Conservation (phyloP, 2,113 vertebrate genomes). For the Trochalopteron elliotii region DNA sequence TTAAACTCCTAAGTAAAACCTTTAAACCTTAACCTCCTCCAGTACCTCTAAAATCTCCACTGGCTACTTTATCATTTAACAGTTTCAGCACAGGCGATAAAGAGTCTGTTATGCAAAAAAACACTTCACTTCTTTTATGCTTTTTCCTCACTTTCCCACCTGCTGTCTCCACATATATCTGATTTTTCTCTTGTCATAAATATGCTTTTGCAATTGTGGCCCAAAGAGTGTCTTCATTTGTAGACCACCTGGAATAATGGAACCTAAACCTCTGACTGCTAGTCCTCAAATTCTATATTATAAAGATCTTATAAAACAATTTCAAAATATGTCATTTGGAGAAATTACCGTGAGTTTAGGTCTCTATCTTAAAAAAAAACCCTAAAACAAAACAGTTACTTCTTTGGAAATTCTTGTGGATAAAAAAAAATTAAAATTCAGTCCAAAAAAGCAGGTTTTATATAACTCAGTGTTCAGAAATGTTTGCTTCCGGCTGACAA, state of each 20-base stretch:
- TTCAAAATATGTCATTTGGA: neutral
- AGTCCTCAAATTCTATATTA: neutral
- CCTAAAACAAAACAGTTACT: neutral
- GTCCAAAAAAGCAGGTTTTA: neutral
- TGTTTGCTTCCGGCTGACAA: slow-evolving; percentile 44
- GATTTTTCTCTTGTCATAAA: neutral
- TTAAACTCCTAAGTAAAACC: neutral
- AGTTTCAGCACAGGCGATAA: neutral
- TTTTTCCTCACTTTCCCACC: neutral
- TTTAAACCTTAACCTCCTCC: neutral
- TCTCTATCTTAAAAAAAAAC: neutral
- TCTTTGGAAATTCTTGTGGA: neutral
- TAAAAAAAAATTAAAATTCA: slow-evolving; percentile 10
- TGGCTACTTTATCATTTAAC: neutral
- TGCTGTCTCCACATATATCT: neutral
- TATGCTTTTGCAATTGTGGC: neutral
- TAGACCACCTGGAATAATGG: neutral
- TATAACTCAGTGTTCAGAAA: slow-evolving; percentile 24
- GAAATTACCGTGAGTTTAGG: neutral
- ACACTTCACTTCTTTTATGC: fast-evolving
- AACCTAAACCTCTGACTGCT: neutral
- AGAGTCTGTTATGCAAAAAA: neutral
- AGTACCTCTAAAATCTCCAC: neutral
- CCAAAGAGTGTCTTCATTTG: neutral
- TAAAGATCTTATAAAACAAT: neutral